These are phyloP conservation scores for Hippopotamyrus pictus DNA, from an alignment of 2,797 vertebrate species.

Conservation along the genomic window DNA sequence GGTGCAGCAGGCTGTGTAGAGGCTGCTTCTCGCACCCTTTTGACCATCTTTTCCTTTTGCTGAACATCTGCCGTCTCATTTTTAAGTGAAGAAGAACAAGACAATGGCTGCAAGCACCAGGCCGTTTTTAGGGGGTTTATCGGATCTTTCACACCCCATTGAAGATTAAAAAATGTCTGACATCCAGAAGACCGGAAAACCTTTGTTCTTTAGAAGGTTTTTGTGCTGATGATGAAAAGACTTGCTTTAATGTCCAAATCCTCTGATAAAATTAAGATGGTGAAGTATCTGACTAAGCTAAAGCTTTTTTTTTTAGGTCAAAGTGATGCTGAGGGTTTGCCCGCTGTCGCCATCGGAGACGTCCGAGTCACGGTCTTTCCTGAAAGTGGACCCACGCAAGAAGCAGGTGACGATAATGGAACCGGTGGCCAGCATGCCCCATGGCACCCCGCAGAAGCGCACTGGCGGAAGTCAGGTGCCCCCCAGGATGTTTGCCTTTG, in stretches of 20 bases:
- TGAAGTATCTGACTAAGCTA: neutral
- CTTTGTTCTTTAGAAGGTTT: neutral
- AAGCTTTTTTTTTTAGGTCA: conserved; percentile 64
- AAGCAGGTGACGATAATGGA: conserved; percentile 85
- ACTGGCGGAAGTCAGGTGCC: conserved; percentile 57
- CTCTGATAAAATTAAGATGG: conserved; percentile 13
- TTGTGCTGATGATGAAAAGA: neutral
- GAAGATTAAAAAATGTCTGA: neutral
- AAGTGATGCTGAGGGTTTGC: conserved; percentile 86
- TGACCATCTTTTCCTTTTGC: conserved; percentile 13
- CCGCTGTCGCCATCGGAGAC: conserved; percentile 62
- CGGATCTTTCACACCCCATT: neutral
- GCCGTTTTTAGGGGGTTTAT: neutral
- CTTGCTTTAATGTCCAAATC: neutral
- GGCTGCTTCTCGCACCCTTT: neutral
- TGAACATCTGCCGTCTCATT: conserved; percentile 1
- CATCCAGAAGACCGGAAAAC: neutral
- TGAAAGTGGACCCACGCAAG: conserved; percentile 80
- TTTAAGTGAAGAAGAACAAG: neutral
- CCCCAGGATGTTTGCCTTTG: conserved; percentile 86
- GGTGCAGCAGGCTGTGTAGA: neutral
- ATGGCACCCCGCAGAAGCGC: conserved; percentile 64
- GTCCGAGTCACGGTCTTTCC: conserved; percentile 73
- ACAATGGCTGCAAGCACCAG: neutral
- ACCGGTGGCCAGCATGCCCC: conserved; percentile 57